These are phyloP conservation scores for Hylia prasina DNA, from an alignment of 2,113 vertebrate species.

Conservation along the genomic window DNA sequence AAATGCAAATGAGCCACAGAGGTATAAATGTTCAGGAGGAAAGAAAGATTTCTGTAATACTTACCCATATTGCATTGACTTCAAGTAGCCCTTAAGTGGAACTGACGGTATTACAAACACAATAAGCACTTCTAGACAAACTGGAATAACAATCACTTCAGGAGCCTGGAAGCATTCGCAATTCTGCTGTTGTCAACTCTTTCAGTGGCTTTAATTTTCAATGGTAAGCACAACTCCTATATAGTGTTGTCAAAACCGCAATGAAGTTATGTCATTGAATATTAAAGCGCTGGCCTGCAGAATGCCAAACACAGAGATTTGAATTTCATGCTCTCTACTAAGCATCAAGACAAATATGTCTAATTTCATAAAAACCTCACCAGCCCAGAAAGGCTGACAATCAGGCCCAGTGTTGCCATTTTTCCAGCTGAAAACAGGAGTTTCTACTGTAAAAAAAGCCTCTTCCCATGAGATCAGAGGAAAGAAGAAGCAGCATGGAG, in stretches of 20 bases:
- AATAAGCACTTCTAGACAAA: conserved; percentile 83
- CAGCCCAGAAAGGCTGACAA: conserved; percentile 68
- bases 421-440: conserved; percentile 31
- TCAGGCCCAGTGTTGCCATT: conserved; percentile 20
- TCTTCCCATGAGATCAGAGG: not conserved
- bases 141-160: conserved; percentile 81
- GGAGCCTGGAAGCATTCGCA: conserved; percentile 74
- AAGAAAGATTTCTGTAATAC: conserved; percentile 64
- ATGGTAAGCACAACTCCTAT: conserved; percentile 81
- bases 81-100: conserved; percentile 78
- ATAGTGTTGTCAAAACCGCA: conserved; percentile 79
- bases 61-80: conserved; percentile 66
- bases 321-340: conserved; percentile 81
- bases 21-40: conserved; percentile 7
- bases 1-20: conserved; percentile 46
- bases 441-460: not conserved
- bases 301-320: conserved; percentile 79
- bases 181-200: conserved; percentile 83
- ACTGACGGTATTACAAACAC: conserved; percentile 82
- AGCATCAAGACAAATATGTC: conserved; percentile 83
- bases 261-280: conserved; percentile 85
- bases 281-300: conserved; percentile 73
- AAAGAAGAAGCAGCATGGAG: not conserved
- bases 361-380: conserved; percentile 80
- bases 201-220: conserved; percentile 83